Percentiles rank a stretch among this genome's conserved stretches.
Conservation (phyloP, 2,797 vertebrate genomes). For the Crax fasciolata region DNA sequence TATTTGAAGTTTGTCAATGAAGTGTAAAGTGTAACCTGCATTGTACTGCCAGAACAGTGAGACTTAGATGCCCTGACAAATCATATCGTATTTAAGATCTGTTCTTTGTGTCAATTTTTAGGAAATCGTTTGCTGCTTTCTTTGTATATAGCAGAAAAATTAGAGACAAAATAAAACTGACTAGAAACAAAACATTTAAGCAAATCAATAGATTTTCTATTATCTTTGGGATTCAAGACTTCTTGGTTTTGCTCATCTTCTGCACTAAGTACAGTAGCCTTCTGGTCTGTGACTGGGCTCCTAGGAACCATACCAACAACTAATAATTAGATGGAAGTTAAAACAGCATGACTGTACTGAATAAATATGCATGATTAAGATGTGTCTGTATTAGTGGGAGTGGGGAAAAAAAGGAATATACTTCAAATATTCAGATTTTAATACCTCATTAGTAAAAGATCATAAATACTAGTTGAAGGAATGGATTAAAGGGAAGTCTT, state of each 20-base stretch:
- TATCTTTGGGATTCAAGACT: background rate
- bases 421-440: slow-evolving; percentile 17
- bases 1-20: background rate
- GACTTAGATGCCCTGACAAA: background rate
- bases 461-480: background rate
- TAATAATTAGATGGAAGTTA: slow-evolving; percentile 21
- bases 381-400: background rate
- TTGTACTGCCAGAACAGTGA: background rate
- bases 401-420: background rate
- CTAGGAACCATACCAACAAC: slow-evolving; percentile 3
- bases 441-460: background rate
- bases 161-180: background rate
- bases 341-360: background rate
- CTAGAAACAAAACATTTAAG: background rate
- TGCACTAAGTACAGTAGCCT: background rate
- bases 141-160: background rate
- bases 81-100: background rate
- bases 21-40: background rate
- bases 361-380: slow-evolving; percentile 22
- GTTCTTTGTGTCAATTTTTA: background rate
- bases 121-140: background rate
- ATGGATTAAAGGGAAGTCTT: background rate
- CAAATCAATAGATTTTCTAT: background rate
- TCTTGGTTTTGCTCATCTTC: background rate
- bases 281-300: background rate